These are phyloP conservation scores for Napeogenes sylphis DNA, from an alignment of 2,888 invertebrate species.

Conservation along the genomic window DNA sequence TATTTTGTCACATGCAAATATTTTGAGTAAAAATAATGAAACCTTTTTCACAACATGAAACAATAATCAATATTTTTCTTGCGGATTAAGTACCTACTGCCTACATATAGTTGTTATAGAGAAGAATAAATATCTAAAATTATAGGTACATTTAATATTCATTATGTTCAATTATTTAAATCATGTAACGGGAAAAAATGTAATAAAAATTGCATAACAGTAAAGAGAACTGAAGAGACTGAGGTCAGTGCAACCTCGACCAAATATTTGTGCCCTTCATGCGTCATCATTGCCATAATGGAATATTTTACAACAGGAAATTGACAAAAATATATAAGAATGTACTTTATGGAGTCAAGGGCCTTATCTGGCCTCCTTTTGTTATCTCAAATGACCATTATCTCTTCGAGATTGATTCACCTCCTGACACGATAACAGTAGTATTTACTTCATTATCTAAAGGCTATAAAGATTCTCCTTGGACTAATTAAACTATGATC, in stretches of 20 bases:
- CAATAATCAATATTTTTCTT: too few species aligned
- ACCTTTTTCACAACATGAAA: too few species aligned
- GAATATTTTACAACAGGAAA: slow-evolving; percentile 17
- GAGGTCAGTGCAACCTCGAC: slow-evolving; percentile 24
- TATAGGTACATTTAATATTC: too few species aligned
- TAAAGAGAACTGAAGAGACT: too few species aligned
- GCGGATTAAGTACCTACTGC: too few species aligned
- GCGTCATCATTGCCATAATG: slow-evolving; percentile 13
- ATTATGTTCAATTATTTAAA: too few species aligned
- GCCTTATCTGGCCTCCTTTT: slow-evolving; percentile 29
- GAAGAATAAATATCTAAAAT: too few species aligned
- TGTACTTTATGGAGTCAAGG: slow-evolving; percentile 26
- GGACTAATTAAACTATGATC: not conserved
- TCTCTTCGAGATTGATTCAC: slow-evolving; percentile 18
- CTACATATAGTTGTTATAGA: too few species aligned
- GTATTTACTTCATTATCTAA: not conserved
- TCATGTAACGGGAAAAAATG: too few species aligned
- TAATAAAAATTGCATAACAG: too few species aligned
- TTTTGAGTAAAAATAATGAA: too few species aligned
- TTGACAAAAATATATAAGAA: slow-evolving; percentile 5
- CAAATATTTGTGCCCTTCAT: slow-evolving; percentile 23
- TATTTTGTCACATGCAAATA: too few species aligned
- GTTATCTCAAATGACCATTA: slow-evolving; percentile 26
- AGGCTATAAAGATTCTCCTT: slow-evolving; percentile 16
- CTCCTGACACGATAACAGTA: slow-evolving; percentile 21